These are phyloP conservation scores for Desoria tigrina DNA, from an alignment of 2,888 invertebrate genomes.

Conservation along the genomic window DNA sequence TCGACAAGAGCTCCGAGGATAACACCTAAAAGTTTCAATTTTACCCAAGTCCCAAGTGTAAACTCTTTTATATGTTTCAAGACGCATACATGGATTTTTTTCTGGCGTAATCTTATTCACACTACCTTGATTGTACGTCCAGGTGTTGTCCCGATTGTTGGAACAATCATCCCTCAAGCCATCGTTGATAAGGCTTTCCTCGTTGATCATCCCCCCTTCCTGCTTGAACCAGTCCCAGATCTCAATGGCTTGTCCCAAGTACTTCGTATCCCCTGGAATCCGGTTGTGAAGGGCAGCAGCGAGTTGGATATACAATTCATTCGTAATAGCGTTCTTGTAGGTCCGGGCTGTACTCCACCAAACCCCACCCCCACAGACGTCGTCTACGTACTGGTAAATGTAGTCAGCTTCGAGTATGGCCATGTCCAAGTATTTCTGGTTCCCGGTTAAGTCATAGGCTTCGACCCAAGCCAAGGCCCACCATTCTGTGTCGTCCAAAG, in stretches of 20 bases:
- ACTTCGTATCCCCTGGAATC: slow-evolving; percentile 46
- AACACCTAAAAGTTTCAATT: no score
- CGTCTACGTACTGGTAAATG: slow-evolving; percentile 42
- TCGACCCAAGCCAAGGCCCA: slow-evolving; percentile 49
- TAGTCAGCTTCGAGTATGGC: slow-evolving; percentile 46
- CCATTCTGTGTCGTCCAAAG: slow-evolving; percentile 32
- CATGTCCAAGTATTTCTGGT: slow-evolving; percentile 47
- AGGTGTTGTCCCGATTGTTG: slow-evolving; percentile 39
- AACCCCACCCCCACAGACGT: slow-evolving; percentile 49
- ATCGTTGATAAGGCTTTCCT: slow-evolving; percentile 42
- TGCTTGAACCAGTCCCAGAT: slow-evolving; percentile 47
- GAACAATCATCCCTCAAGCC: slow-evolving; percentile 31
- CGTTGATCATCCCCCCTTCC: slow-evolving; percentile 50
- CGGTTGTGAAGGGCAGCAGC: slow-evolving; percentile 45
- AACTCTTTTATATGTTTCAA: no score
- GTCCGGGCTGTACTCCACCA: slow-evolving; percentile 47
- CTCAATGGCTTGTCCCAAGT: slow-evolving; percentile 36
- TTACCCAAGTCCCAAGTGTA: no score
- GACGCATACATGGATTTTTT: no score
- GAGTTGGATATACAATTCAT: slow-evolving; percentile 47
- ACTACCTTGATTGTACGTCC: slow-evolving; percentile 48
- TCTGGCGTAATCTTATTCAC: no score
- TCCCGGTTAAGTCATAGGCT: slow-evolving; percentile 48
- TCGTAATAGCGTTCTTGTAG: slow-evolving; percentile 51
- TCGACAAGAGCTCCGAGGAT: slow-evolving; percentile 45